A percentile compares a stretch with the other conserved stretches of the same genome.
Evolutionary conservation across 2,797 vertebrate genomes (phyloP).

Genomic region (Hoplostethus atlanticus): DNA sequence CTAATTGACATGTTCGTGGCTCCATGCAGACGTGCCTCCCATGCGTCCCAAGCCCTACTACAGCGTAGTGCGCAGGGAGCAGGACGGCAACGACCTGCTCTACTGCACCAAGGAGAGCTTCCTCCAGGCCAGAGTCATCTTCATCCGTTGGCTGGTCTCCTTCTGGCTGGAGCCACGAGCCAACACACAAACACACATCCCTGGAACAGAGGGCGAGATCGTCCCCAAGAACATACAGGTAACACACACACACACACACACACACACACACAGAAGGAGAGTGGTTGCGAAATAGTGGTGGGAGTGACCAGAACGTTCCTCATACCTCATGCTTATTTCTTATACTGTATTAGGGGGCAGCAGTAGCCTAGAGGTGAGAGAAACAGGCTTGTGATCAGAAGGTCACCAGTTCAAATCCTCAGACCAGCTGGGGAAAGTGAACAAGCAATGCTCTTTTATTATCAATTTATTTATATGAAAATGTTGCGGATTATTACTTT

Average conservation of each 20-base stretch:
- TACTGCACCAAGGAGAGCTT: constrained; percentile 99
- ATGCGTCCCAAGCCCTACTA: constrained; percentile 97
- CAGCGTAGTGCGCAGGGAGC: constrained; percentile 92
- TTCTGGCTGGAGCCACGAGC: constrained; percentile 98
- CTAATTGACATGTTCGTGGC: not conserved
- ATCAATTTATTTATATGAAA: too few relatives aligned
- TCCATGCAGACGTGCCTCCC: constrained; percentile 90
- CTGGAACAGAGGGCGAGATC: constrained; percentile 95
- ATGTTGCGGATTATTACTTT: too few relatives aligned
- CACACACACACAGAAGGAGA: not conserved
- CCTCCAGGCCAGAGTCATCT: constrained; percentile 96
- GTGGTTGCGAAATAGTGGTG: not conserved
- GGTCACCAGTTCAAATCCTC: too few relatives aligned
- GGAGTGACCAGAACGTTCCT: too few relatives aligned
- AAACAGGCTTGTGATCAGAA: too few relatives aligned
- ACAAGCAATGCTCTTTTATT: too few relatives aligned
- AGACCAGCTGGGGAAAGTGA: too few relatives aligned
- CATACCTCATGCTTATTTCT: too few relatives aligned
- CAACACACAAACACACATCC: constrained; percentile 91
- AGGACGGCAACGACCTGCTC: constrained; percentile 91
- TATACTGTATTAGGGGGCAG: too few relatives aligned
- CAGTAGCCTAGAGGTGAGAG: too few relatives aligned
- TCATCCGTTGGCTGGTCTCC: constrained; percentile 98
- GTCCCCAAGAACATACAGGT: constrained; percentile 99
- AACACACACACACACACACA: constrained; percentile 25